Conservation (phyloP, 2,113 vertebrate species). For the Prionailurus bengalensis region DNA sequence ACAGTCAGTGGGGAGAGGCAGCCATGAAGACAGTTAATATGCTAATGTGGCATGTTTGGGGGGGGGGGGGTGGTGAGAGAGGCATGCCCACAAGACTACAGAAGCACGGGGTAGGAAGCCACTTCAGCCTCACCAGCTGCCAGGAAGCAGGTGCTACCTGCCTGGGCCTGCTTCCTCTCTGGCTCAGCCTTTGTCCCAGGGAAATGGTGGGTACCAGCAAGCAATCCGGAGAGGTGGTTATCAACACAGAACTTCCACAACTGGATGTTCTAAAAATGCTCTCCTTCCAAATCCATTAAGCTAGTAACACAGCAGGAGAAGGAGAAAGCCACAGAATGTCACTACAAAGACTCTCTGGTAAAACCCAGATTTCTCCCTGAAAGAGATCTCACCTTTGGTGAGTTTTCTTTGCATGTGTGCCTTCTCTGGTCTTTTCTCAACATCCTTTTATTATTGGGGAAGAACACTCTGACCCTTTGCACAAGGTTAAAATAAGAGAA, state of each 20-base stretch:
- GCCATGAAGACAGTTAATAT: neutral
- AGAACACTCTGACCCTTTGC: conserved; percentile 64
- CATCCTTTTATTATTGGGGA: conserved; percentile 59
- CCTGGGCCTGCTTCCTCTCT: neutral
- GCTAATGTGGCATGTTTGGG: no score
- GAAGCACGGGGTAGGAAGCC: neutral
- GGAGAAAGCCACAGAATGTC: neutral
- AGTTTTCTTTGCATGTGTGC: conserved; percentile 52
- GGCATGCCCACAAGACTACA: neutral
- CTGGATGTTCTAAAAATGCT: neutral
- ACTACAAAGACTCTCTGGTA: neutral
- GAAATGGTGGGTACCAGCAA: neutral
- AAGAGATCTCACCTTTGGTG: conserved; percentile 53
- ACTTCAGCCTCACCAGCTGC: neutral
- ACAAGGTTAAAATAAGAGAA: conserved; percentile 77
- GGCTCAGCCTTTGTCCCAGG: neutral
- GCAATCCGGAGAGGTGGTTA: neutral
- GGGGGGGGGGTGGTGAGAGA: neutral
- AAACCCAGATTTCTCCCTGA: conserved; percentile 9
- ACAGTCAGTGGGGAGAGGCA: neutral
- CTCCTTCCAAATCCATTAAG: neutral
- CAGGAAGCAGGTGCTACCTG: neutral
- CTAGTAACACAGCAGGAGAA: neutral
- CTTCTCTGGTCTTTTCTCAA: conserved; percentile 64
- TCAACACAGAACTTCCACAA: neutral